Percentiles rank a stretch among this genome's conserved stretches.
phyloP scores from a whole-genome alignment of 92 coral and sea anemone species.

The Actinostola sp. region DNA sequence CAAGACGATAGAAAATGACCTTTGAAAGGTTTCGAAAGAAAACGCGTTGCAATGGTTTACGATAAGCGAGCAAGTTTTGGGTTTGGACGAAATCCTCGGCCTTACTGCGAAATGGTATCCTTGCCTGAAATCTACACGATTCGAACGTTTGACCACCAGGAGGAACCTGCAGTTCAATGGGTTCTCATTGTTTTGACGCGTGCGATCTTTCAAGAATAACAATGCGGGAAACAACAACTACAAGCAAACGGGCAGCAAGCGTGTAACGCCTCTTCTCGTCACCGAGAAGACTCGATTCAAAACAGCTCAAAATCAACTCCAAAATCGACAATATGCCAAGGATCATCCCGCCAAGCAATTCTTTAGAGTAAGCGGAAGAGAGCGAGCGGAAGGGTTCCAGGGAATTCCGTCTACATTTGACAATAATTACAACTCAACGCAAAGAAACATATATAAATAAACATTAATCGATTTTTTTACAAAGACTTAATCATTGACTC shows the following conservation, averaged over 20 bases:
- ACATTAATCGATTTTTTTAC: slow-evolving; percentile 7
- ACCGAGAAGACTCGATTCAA: background rate
- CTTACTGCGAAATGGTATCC: background rate
- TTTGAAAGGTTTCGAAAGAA: background rate
- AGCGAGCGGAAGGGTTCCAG: background rate
- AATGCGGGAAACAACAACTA: slow-evolving; percentile 20
- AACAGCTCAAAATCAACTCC: background rate
- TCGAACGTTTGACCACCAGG: slow-evolving; percentile 22
- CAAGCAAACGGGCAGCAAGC: slow-evolving; percentile 16
- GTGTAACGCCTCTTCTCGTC: slow-evolving; percentile 23
- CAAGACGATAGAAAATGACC: background rate
- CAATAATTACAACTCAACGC: slow-evolving; percentile 22
- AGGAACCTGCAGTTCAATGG: slow-evolving; percentile 34
- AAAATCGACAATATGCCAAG: too few species aligned
- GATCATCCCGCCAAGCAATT: too few species aligned
- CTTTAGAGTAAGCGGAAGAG: too few species aligned
- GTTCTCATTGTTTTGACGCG: slow-evolving; percentile 60
- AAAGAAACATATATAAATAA: slow-evolving; percentile 22
- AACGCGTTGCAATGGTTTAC: background rate
- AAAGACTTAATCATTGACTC: slow-evolving; percentile 21
- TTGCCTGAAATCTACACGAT: slow-evolving; percentile 16
- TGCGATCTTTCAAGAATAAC: slow-evolving; percentile 32
- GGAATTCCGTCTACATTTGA: slow-evolving; percentile 16
- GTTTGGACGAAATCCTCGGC: background rate
- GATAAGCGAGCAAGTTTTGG: background rate